Percentiles rank a stretch among this genome's conserved stretches.
Conservation (phyloP, 2,888 invertebrate genomes). For the Phyllotreta striolata region DNA sequence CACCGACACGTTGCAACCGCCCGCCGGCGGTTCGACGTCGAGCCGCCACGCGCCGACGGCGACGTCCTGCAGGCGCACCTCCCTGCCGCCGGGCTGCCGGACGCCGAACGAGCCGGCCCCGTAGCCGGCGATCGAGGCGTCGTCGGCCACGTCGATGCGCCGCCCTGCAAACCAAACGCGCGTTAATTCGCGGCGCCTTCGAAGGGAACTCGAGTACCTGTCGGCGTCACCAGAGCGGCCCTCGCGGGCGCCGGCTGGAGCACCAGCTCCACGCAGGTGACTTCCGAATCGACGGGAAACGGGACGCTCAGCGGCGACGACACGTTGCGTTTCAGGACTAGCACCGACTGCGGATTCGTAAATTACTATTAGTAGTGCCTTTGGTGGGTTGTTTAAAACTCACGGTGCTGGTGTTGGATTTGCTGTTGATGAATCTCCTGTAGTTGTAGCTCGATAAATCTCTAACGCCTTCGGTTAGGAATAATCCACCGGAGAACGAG, state of each 20-base stretch:
- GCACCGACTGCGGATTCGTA: constrained; percentile 37
- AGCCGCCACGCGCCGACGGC: constrained; percentile 54
- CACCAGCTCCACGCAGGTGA: constrained; percentile 50
- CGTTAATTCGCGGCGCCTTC: constrained; percentile 8
- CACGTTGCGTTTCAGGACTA: constrained; percentile 45
- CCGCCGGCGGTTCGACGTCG: constrained; percentile 41
- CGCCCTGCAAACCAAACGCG: constrained; percentile 57
- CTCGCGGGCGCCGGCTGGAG: constrained; percentile 42
- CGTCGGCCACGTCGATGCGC: constrained; percentile 64
- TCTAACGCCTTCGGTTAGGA: constrained; percentile 53
- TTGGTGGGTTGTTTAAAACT: constrained; percentile 34
- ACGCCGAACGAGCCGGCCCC: constrained; percentile 55
- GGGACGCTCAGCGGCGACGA: constrained; percentile 50
- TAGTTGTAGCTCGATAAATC: constrained; percentile 42
- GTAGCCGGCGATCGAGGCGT: constrained; percentile 62
- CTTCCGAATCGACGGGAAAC: constrained; percentile 60
- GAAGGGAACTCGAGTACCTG: constrained; percentile 44
- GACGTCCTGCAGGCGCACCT: constrained; percentile 49
- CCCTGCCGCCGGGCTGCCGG: constrained; percentile 46
- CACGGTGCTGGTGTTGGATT: constrained; percentile 28
- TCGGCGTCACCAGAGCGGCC: constrained; percentile 47
- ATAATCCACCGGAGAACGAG: constrained; percentile 61
- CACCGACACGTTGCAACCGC: constrained; percentile 51
- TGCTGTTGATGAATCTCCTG: constrained; percentile 36
- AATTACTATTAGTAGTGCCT: background rate